Base-by-base conservation (phyloP, 2,888 invertebrate species). In the Calameuta idolon region DNA sequence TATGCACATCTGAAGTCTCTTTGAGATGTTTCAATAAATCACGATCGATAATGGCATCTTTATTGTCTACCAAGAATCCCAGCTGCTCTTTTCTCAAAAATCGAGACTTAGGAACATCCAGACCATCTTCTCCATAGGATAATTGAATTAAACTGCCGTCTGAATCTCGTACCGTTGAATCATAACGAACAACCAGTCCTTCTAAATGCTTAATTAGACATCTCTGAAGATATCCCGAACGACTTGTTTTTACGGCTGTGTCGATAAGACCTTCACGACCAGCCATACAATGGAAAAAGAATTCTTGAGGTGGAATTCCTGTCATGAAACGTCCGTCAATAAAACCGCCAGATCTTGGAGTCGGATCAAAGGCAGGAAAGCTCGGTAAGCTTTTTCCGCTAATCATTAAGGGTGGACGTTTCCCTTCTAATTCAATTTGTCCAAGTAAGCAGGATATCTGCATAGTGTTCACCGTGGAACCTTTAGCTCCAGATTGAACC, bases 281-380 rank as follows among this genome's bases (percentile, higher is more conserved):
- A 77, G 99, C 99, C 99, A 99, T 99, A 89, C 99, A 99, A 94
- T 99, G 99, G 92, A 99, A 99, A 93, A 98, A 99, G 91, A 98
- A 98, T 89, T 99, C 99, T 92, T 98, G 98, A 0, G 99, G 98
- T 88, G 97, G 95, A 85, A 99, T 98, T n/a, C 99, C 99, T 0
- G 99, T 99, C 95, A 99, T 95, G 90, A 99, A 99, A 12, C 99
- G 94, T 0, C 98, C 98, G 85, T 97, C 97, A 77, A 99, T 97
- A 89, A 98, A 99, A 1, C 99, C 99, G 12, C 99, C 98, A 0
- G 99, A 97, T 88, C 97, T 93, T 0, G 99, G 98, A 0, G 96
- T 94, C 12, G 96, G 94, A 87, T 99, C 98, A 87, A 96, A 98
- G 0, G 96, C 94, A 2, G 94, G 94, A 90, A 99, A 99, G 87